Conservation (phyloP, 1,140 invertebrate genomes). For the Calliopsis andreniformis region DNA sequence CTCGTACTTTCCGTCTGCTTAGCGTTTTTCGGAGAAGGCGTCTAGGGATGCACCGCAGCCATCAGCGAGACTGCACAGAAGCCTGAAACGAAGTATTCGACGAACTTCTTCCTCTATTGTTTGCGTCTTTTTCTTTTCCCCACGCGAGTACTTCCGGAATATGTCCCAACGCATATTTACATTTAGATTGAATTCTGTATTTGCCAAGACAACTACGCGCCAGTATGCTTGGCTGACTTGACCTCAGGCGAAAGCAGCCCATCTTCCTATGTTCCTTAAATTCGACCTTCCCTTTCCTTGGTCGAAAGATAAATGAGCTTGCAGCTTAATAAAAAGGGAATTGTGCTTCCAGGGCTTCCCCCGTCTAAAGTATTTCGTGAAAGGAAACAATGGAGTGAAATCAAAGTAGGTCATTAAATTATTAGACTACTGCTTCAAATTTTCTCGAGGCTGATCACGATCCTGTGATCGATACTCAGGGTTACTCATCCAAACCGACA, state of each 20-base stretch:
- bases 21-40: not conserved
- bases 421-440: not conserved
- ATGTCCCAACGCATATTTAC: constrained; percentile 57
- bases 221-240: not conserved
- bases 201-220: constrained; percentile 27
- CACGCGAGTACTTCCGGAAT: constrained; percentile 21
- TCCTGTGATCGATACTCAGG: not conserved
- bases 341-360: no score
- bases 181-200: constrained; percentile 72
- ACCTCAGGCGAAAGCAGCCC: not conserved
- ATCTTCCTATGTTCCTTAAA: not conserved
- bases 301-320: not conserved
- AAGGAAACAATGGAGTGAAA: no score
- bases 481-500: not conserved
- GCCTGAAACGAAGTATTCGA: not conserved
- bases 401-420: no score
- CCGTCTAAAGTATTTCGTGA: no score
- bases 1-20: no score
- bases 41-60: no score
- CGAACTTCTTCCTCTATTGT: not conserved
- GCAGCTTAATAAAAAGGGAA: no score
- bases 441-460: not conserved
- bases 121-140: not conserved
- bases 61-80: not conserved
- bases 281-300: not conserved